These are phyloP conservation scores for Stegodyphus dumicola DNA, from an alignment of 1,140 invertebrate species.

Conservation along the genomic window DNA sequence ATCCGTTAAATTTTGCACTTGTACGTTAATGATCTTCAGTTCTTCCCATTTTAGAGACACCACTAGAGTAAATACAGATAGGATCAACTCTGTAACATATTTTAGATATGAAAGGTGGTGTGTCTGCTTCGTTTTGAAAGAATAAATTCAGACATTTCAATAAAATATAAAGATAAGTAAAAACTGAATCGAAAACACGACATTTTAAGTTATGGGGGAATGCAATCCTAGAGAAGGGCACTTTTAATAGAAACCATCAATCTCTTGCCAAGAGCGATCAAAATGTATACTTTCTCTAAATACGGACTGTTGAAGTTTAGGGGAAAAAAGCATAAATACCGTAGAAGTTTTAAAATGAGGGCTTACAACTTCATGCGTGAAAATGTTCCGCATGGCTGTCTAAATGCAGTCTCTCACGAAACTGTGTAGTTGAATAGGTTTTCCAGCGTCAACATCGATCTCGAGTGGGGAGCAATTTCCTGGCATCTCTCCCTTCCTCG, in stretches of 20 bases:
- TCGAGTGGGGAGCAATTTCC: slow-evolving; percentile 35
- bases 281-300: not conserved
- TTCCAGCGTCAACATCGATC: slow-evolving; percentile 25
- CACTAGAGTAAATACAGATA: no score
- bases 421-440: slow-evolving; percentile 6
- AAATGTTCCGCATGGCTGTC: slow-evolving; percentile 30
- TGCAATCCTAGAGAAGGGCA: slow-evolving; percentile 9
- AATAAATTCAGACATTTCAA: no score
- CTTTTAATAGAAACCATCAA: slow-evolving; percentile 41
- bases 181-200: not conserved
- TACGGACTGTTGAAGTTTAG: not conserved
- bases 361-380: slow-evolving; percentile 35
- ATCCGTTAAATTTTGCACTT: no score
- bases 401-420: slow-evolving; percentile 47
- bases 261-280: not conserved
- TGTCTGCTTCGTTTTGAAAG: no score
- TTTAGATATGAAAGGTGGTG: no score
- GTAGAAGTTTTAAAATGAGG: slow-evolving; percentile 41
- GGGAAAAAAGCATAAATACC: not conserved
- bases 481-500: slow-evolving; percentile 2
- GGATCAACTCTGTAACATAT: no score
- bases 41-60: no score
- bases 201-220: not conserved
- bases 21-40: no score
- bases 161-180: not conserved